Evolutionary conservation across 2,113 vertebrate genomes (phyloP).

Genomic region (Progne subis): DNA sequence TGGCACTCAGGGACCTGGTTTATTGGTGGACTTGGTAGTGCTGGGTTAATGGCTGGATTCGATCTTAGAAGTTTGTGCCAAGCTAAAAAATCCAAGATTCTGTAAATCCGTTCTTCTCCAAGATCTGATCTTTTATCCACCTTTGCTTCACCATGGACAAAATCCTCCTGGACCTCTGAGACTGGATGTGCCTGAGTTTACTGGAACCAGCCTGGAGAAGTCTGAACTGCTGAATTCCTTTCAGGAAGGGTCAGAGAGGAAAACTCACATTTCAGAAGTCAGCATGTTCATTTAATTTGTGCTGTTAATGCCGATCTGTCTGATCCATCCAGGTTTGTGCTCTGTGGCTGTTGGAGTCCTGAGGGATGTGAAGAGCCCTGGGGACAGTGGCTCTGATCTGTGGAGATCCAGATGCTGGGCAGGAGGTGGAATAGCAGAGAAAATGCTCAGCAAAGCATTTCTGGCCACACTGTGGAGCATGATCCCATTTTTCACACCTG

Average conservation of each 20-base stretch:
- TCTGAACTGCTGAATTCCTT: neutral
- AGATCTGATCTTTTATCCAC: neutral
- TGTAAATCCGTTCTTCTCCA: neutral
- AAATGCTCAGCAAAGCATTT: neutral
- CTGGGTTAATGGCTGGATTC: neutral
- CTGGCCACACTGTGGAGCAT: neutral
- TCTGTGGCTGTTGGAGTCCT: no score
- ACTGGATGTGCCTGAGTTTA: neutral
- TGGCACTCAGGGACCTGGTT: neutral
- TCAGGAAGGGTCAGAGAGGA: neutral
- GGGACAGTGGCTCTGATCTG: neutral
- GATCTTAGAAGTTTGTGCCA: neutral
- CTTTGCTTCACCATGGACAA: neutral
- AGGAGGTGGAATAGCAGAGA: rapidly evolving
- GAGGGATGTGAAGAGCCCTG: neutral
- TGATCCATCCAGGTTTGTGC: neutral
- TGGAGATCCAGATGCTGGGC: neutral
- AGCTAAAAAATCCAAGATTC: neutral
- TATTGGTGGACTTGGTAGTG: neutral
- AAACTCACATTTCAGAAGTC: neutral
- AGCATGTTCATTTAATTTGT: rapidly evolving
- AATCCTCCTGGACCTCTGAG: neutral
- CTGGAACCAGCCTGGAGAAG: neutral
- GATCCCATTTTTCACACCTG: neutral
- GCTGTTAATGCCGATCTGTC: rapidly evolving